phyloP scores from a whole-genome alignment of 2,113 vertebrate species.

The Coturnix japonica region DNA sequence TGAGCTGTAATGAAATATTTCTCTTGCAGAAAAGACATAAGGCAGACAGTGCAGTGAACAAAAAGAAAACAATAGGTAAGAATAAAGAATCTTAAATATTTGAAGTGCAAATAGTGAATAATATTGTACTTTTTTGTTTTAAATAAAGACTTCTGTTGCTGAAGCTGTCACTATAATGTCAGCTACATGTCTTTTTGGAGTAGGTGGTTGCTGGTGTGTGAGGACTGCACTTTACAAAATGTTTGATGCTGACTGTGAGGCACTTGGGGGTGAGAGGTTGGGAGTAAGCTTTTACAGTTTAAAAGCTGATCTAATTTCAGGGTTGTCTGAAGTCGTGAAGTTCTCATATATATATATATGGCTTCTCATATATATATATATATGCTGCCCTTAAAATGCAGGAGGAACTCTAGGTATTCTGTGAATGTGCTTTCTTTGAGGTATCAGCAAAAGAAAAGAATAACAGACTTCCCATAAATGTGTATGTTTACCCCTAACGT shows the following conservation, averaged over 20 bases:
- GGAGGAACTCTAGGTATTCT: neutral
- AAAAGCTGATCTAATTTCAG: neutral
- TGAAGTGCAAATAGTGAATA: neutral
- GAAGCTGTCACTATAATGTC: neutral
- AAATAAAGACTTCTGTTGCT: neutral
- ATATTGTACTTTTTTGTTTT: neutral
- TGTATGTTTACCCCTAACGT: neutral
- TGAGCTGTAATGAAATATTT: constrained; percentile 27
- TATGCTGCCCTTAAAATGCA: neutral
- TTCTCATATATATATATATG: too few relatives aligned
- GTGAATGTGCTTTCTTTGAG: neutral
- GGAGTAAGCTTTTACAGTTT: neutral
- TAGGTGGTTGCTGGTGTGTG: neutral
- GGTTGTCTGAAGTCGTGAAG: rapidly evolving
- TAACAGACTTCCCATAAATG: neutral
- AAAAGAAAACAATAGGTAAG: constrained; percentile 97
- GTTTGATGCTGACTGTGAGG: neutral
- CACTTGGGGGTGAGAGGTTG: neutral
- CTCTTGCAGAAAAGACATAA: constrained; percentile 94
- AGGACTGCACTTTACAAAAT: neutral
- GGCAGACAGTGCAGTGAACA: constrained; percentile 97
- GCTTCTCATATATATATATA: too few relatives aligned
- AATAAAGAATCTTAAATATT: neutral
- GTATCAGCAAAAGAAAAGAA: neutral
- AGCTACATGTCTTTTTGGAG: neutral